Conservation (phyloP, 2,888 invertebrate species). For the Bruchidius siliquastri region DNA sequence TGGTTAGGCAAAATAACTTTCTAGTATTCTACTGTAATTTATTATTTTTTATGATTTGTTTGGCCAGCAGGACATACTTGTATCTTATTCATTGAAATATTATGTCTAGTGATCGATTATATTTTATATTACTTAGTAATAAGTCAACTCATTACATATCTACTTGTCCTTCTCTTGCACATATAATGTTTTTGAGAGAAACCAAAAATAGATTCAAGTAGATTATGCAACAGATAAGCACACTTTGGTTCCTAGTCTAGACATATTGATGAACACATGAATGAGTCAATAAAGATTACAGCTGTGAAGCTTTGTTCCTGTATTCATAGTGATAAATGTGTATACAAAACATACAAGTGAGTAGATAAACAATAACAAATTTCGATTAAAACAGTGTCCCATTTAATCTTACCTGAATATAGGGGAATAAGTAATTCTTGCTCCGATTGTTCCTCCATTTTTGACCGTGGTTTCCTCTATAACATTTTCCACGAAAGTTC, state of each 20-base stretch:
- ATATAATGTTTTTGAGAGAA: background rate
- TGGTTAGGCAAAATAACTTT: no score
- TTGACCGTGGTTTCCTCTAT: background rate
- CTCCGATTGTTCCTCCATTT: conserved; percentile 37
- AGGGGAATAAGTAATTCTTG: conserved; percentile 38
- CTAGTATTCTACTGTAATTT: no score
- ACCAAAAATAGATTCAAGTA: background rate
- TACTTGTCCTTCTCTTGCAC: no score
- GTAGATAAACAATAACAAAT: background rate
- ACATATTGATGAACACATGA: background rate
- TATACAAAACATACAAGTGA: background rate
- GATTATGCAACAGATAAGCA: background rate
- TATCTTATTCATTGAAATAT: no score
- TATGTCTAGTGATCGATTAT: no score
- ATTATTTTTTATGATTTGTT: no score
- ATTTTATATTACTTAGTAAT: no score
- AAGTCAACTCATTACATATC: no score
- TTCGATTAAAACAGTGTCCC: background rate
- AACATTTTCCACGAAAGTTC: conserved; percentile 1
- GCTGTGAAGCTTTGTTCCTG: background rate
- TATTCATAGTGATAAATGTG: background rate
- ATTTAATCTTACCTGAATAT: conserved; percentile 38
- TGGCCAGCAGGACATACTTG: no score
- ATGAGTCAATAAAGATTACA: background rate
- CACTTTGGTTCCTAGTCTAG: background rate